phyloP scores from a whole-genome alignment of 2,113 vertebrate species.

The Polyodon spathula region DNA sequence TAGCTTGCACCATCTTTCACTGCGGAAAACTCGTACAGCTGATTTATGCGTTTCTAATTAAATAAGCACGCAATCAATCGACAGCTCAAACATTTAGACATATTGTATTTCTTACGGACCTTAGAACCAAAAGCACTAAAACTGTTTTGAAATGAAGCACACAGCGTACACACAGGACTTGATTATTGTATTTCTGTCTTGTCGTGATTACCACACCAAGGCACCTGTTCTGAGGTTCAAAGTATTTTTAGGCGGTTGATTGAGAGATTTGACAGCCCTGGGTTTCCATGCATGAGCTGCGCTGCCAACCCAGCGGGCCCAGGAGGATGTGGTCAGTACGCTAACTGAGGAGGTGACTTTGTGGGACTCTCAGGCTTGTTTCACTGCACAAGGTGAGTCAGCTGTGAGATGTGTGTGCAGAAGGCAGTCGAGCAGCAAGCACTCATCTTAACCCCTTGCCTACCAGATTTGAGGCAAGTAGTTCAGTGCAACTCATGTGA shows the following conservation, averaged over 20 bases:
- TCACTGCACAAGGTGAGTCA: constrained; percentile 2
- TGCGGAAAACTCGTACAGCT: too few species aligned
- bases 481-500: too few species aligned
- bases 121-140: too few species aligned
- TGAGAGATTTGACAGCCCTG: too few species aligned
- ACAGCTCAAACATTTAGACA: too few species aligned
- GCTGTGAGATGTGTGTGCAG: not conserved
- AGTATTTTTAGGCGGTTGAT: too few species aligned
- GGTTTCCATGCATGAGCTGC: not conserved
- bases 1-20: too few species aligned
- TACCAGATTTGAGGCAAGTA: too few species aligned
- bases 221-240: not conserved
- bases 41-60: too few species aligned
- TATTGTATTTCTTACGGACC: too few species aligned
- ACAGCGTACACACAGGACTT: not conserved
- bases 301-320: not conserved
- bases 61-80: too few species aligned
- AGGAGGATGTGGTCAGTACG: constrained; percentile 3
- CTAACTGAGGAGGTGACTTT: not conserved
- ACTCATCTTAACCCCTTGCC: not conserved
- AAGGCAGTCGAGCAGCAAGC: not conserved
- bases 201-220: not conserved
- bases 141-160: not conserved
- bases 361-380: not conserved
- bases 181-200: not conserved